phyloP scores from a whole-genome alignment of 2,113 vertebrate genomes.

The Girardinichthys multiradiatus region DNA sequence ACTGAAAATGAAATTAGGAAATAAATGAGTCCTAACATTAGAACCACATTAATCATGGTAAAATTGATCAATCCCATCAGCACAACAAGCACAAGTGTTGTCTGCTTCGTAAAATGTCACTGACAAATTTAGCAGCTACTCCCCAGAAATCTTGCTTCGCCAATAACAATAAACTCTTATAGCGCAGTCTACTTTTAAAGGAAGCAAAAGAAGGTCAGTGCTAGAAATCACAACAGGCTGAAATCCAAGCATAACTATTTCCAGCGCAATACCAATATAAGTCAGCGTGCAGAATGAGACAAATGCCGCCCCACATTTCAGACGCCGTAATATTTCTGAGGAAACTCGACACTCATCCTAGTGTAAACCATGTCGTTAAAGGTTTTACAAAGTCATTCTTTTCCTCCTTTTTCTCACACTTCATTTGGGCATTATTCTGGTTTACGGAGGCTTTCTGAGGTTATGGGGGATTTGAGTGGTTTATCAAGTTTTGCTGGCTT shows the following conservation, averaged over 20 bases:
- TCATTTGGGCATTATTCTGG: conserved; percentile 77
- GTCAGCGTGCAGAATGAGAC: conserved; percentile 79
- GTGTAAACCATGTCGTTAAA: conserved; percentile 80
- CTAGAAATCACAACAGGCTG: conserved; percentile 47
- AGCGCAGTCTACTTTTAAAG: conserved; percentile 41
- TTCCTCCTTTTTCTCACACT: conserved; percentile 82
- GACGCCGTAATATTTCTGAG: conserved; percentile 74
- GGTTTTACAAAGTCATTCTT: conserved; percentile 80
- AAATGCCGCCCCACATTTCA: conserved; percentile 77
- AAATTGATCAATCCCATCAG: conserved; percentile 4
- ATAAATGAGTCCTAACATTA: background rate
- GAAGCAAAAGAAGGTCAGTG: conserved; percentile 40
- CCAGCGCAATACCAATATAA: conserved; percentile 76
- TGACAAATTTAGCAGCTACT: conserved; percentile 28
- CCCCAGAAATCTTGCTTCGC: conserved; percentile 17
- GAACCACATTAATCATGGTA: background rate
- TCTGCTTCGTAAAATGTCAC: background rate
- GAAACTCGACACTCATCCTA: conserved; percentile 81
- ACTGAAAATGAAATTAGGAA: background rate
- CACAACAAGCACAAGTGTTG: background rate
- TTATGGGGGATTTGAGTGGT: conserved; percentile 77
- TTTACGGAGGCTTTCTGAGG: conserved; percentile 73
- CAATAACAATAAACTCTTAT: conserved; percentile 36
- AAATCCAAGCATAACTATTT: conserved; percentile 81
- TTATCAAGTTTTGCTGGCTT: conserved; percentile 78